Evolutionary conservation across 2,797 vertebrate genomes (phyloP).

Genomic region (Anguilla obscura): DNA sequence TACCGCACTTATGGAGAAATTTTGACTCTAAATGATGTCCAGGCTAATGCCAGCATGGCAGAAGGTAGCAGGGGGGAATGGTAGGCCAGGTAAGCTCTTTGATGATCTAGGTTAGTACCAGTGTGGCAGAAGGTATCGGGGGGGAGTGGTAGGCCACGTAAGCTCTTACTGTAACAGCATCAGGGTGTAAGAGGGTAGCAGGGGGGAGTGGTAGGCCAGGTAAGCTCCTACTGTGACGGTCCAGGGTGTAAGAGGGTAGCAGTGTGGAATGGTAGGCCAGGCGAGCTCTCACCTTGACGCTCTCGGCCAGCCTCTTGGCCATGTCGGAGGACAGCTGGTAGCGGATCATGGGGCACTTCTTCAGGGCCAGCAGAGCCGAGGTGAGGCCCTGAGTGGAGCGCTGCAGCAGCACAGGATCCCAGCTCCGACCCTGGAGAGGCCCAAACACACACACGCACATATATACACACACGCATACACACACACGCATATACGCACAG

Average conservation of each 20-base stretch:
- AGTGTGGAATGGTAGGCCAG: neutral
- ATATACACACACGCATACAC: neutral
- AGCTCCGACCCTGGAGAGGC: constrained; percentile 80
- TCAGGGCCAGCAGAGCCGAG: constrained; percentile 89
- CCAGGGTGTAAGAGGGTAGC: neutral
- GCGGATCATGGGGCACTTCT: constrained; percentile 97
- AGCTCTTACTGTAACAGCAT: neutral
- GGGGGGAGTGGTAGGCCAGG: neutral
- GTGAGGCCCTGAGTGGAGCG: constrained; percentile 92
- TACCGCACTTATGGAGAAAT: no score
- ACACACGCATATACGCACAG: neutral
- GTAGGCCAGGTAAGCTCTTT: no score
- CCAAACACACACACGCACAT: neutral
- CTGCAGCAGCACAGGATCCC: constrained; percentile 82
- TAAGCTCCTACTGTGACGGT: constrained; percentile 56
- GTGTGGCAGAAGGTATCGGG: no score
- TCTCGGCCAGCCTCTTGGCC: constrained; percentile 86
- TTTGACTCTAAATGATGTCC: no score
- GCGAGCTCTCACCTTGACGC: constrained; percentile 80
- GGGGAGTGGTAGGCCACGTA: no score
- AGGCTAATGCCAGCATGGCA: no score
- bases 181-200: neutral
- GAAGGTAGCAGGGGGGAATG: neutral
- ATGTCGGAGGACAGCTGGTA: constrained; percentile 93
- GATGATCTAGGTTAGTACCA: neutral